Evolutionary conservation across 1,140 invertebrate species (phyloP).

Genomic region (Ceratitis capitata): DNA sequence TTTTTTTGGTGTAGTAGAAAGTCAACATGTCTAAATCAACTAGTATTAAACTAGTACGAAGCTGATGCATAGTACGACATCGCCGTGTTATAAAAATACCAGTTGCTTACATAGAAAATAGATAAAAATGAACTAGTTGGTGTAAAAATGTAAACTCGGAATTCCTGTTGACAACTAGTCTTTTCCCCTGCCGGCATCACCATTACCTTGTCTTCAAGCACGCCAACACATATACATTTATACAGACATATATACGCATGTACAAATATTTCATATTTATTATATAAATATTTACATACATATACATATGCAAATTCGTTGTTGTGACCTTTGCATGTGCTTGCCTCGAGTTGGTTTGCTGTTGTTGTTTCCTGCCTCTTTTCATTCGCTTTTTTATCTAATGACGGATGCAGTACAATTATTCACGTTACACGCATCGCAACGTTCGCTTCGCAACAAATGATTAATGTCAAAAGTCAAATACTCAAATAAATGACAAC

Average conservation of each 20-base stretch:
- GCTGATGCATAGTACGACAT: too few species aligned
- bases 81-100: too few species aligned
- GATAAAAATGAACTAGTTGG: too few species aligned
- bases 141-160: too few species aligned
- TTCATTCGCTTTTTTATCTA: conserved; percentile 24
- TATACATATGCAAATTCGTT: background rate
- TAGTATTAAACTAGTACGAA: too few species aligned
- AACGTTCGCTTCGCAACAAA: conserved; percentile 5
- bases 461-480: conserved; percentile 17
- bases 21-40: too few species aligned
- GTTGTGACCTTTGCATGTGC: background rate
- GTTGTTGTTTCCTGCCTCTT: background rate
- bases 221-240: background rate
- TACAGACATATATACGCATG: conserved; percentile 7
- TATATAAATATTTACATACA: background rate
- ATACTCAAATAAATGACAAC: conserved; percentile 11
- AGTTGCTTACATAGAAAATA: too few species aligned
- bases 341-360: background rate
- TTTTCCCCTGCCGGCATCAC: too few species aligned
- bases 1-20: too few species aligned
- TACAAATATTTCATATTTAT: background rate
- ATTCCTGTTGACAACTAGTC: too few species aligned
- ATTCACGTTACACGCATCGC: background rate
- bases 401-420: conserved; percentile 5
- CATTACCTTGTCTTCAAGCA: too few species aligned